Evolutionary conservation across 2,113 vertebrate species (phyloP).

Genomic region (Candoia aspera): DNA sequence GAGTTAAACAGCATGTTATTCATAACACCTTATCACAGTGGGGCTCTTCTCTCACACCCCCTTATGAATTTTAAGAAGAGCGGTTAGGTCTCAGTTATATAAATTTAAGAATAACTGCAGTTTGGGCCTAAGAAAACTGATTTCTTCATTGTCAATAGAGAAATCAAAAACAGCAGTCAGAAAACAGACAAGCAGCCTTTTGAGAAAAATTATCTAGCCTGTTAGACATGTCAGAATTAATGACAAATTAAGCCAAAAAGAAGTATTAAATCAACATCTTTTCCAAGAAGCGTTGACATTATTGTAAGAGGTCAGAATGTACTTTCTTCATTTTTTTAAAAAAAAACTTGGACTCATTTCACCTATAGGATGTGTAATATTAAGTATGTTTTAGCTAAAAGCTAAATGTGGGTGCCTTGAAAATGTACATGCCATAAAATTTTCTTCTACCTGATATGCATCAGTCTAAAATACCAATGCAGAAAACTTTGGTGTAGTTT

Average conservation of each 20-base stretch:
- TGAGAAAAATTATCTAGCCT: slow-evolving; percentile 44
- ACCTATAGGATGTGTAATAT: background rate
- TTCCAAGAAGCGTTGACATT: slow-evolving; percentile 27
- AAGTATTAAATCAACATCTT: slow-evolving; percentile 9
- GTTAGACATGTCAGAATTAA: slow-evolving; percentile 53
- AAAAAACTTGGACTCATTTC: background rate
- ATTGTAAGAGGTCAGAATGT: background rate
- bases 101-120: background rate
- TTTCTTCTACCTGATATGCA: background rate
- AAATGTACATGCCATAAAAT: background rate
- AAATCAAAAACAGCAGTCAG: slow-evolving; percentile 31
- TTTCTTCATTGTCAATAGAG: slow-evolving; percentile 20
- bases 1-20: background rate
- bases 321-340: background rate
- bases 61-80: background rate
- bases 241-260: slow-evolving; percentile 41
- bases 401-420: background rate
- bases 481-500: background rate
- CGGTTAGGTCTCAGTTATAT: background rate
- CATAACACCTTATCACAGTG: background rate
- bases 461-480: background rate
- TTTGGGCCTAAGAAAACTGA: slow-evolving; percentile 34
- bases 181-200: slow-evolving; percentile 43
- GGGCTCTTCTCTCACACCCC: background rate
- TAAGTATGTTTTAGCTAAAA: background rate